These are phyloP conservation scores for Hydra vulgaris DNA, from an alignment of 30 jellyfish, hydroid and myxozoan genomes.

Conservation along the genomic window DNA sequence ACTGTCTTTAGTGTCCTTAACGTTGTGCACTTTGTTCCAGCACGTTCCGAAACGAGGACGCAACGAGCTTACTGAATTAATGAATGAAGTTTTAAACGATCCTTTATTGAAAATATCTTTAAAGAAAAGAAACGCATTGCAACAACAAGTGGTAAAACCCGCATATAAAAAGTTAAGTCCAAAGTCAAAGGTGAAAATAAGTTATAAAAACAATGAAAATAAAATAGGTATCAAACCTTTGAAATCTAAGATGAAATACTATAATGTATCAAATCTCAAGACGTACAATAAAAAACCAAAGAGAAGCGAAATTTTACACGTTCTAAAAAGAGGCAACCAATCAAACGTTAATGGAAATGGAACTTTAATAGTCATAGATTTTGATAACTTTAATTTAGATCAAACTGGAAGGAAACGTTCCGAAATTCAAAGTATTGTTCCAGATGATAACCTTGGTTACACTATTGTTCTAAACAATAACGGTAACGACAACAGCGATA, in stretches of 20 bases:
- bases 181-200: background rate
- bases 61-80: background rate
- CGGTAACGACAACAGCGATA: conserved; percentile 16
- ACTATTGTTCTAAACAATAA: conserved; percentile 17
- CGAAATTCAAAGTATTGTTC: background rate
- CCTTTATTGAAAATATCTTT: background rate
- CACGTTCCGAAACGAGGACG: background rate
- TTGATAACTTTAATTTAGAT: background rate
- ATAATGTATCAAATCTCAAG: background rate
- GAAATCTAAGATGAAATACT: background rate
- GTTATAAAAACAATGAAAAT: background rate
- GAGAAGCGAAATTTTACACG: background rate
- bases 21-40: background rate
- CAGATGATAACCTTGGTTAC: conserved; percentile 11
- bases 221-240: background rate
- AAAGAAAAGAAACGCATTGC: background rate
- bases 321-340: background rate
- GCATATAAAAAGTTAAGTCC: background rate
- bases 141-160: background rate
- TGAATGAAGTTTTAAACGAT: background rate
- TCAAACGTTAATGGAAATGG: background rate
- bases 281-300: background rate
- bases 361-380: conserved; percentile 17
- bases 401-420: conserved; percentile 13
- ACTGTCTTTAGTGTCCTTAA: background rate